Base-by-base conservation (phyloP, 2,797 vertebrate species). In the Knipowitschia caucasica region DNA sequence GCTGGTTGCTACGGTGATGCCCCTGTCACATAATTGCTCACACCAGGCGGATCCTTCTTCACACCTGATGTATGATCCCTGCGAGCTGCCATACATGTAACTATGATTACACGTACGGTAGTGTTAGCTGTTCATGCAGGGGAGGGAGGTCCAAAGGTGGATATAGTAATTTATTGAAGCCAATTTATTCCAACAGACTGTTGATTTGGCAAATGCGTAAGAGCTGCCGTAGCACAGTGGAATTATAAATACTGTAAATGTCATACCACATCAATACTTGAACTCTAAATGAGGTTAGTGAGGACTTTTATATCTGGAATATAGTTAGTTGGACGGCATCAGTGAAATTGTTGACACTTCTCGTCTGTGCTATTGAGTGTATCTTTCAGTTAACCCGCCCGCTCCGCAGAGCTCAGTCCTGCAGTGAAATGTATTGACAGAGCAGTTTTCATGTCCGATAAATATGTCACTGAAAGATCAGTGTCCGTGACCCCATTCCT, bases 401-500 rank as follows among this genome's bases (percentile, higher is more conserved):
- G 43, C 64, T 26, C 53, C 18, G 24, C 54, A 33, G 20, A 5
- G 50, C 56, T 18, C 52, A 60, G 78, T 69, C 66, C 65, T 23
- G 53, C 55, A 71, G 70, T 58, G 63, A 56, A 64, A 73, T 31
- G 39, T 26, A 50, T 84, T 62, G 18, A 77, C 76, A 75, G 78
- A 79, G 63, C 44, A 77, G 81, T 76, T 81, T 75, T 77, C 61
- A 67, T 26, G 31, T 73, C 67, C 67, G 77, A 80, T 86, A 81
- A 81, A 78, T 50, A 59, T 72, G 83, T 77, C 46, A 69, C 49
- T 33, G 61, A 62, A 18, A 23, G 60, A 52, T 30, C 45, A 50
- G 61, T 38, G 53, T 66, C 77, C 67, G 11, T 74, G 78, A 79
- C 67, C 79, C 50, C 65, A n/a, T 51, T 53, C 45, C 43, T 62